Conservation (phyloP, 2,797 vertebrate genomes). For the Chrosomus eos region DNA sequence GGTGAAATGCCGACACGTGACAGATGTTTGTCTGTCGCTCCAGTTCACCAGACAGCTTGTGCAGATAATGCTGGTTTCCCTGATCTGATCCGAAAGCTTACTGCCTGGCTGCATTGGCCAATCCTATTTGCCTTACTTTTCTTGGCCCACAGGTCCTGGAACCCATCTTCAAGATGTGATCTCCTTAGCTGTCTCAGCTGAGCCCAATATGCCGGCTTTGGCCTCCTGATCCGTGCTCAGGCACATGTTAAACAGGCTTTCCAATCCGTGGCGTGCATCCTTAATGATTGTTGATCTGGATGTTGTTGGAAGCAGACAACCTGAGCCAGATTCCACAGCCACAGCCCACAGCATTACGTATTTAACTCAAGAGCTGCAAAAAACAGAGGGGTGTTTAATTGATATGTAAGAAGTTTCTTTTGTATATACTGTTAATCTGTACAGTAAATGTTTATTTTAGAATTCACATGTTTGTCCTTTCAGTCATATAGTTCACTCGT, state of each 20-base stretch:
- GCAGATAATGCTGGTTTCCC: constrained; percentile 34
- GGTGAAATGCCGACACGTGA: constrained; percentile 8
- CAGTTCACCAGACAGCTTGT: constrained; percentile 44
- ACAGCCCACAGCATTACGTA: neutral
- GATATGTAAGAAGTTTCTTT: neutral
- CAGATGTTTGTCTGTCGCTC: constrained; percentile 42
- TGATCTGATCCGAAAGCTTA: constrained; percentile 45
- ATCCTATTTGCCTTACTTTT: constrained; percentile 38
- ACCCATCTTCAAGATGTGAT: constrained; percentile 43
- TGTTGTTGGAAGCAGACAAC: constrained; percentile 18
- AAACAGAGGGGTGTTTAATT: neutral
- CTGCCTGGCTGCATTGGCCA: constrained; percentile 28
- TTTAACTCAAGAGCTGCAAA: neutral
- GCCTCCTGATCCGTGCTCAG: constrained; percentile 36
- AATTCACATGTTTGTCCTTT: neutral
- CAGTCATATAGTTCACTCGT: constrained; percentile 2
- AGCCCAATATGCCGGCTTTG: constrained; percentile 37
- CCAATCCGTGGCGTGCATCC: constrained; percentile 7
- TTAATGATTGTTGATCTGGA: constrained; percentile 40
- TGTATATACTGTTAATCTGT: neutral
- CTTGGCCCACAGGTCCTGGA: constrained; percentile 23
- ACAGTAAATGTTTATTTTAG: neutral
- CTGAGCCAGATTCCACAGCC: constrained; percentile 19
- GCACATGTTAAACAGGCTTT: constrained; percentile 49
- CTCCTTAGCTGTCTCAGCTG: constrained; percentile 42